phyloP scores from a whole-genome alignment of 2,888 invertebrate species.

The Caenorhabditis doughertyi region DNA sequence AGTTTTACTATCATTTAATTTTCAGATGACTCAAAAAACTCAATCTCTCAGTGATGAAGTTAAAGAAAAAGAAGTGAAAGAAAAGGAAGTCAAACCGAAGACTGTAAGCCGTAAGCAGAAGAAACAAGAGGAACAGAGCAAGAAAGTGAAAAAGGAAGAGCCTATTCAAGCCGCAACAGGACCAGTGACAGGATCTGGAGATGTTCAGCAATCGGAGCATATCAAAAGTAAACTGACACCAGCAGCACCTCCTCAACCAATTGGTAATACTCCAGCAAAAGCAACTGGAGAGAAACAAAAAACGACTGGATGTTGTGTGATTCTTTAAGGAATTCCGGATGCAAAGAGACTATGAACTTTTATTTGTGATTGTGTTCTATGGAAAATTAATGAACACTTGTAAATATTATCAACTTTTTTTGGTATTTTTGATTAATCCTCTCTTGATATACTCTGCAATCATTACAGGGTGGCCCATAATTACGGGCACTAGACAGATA shows the following conservation, averaged over 20 bases:
- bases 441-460: no score
- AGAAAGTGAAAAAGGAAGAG: conserved; percentile 33
- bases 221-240: conserved; percentile 4
- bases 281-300: conserved; percentile 20
- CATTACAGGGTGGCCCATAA: no score
- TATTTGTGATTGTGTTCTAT: neutral
- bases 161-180: neutral
- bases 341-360: no score
- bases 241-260: neutral
- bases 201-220: neutral
- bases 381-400: neutral
- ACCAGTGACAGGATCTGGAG: neutral
- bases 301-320: conserved; percentile 41
- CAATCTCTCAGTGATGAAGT: conserved; percentile 31
- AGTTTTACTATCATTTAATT: neutral
- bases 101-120: no score
- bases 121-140: conserved; percentile 16
- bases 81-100: conserved; percentile 3
- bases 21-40: conserved; percentile 27
- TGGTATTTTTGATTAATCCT: no score
- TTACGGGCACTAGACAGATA: no score
- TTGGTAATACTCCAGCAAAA: neutral
- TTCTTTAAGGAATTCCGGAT: neutral
- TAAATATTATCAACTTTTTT: no score
- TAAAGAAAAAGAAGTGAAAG: conserved; percentile 20